These are phyloP conservation scores for Regulus satrapa DNA, from an alignment of 2,113 vertebrate genomes.

Conservation along the genomic window DNA sequence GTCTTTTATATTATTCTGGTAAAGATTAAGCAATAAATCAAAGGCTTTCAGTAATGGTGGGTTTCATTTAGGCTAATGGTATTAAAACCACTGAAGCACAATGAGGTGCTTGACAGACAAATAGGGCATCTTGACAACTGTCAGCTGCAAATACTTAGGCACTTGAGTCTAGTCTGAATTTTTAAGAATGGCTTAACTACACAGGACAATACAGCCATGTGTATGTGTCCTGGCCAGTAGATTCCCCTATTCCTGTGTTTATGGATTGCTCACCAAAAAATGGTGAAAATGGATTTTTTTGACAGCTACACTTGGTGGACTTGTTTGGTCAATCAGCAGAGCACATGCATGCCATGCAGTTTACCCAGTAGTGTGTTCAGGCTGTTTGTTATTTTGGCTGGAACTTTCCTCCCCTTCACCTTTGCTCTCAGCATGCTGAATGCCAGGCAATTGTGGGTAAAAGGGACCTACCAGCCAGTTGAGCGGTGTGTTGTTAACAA, in stretches of 20 bases:
- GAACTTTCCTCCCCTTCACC: slow-evolving; percentile 36
- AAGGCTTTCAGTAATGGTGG: neutral
- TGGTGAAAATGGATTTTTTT: neutral
- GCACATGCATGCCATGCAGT: neutral
- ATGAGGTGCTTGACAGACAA: neutral
- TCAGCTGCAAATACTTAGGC: neutral
- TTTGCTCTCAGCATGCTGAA: slow-evolving; percentile 54
- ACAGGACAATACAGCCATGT: neutral
- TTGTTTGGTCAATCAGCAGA: slow-evolving; percentile 4
- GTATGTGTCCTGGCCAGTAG: neutral
- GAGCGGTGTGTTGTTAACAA: slow-evolving; percentile 89
- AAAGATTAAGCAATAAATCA: neutral
- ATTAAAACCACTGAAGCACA: neutral
- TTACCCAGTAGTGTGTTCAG: slow-evolving; percentile 36
- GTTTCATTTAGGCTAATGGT: neutral
- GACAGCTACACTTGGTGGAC: neutral
- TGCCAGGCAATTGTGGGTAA: slow-evolving; percentile 67
- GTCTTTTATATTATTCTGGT: neutral
- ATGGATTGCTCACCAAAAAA: neutral
- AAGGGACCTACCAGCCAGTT: slow-evolving; percentile 85
- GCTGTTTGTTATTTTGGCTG: slow-evolving; percentile 52
- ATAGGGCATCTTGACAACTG: neutral
- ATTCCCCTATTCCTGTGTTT: neutral
- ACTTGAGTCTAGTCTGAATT: neutral
- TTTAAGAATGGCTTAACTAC: neutral